Base-by-base conservation (phyloP, 2,888 invertebrate species). In the Melikaiella ostensackeni region DNA sequence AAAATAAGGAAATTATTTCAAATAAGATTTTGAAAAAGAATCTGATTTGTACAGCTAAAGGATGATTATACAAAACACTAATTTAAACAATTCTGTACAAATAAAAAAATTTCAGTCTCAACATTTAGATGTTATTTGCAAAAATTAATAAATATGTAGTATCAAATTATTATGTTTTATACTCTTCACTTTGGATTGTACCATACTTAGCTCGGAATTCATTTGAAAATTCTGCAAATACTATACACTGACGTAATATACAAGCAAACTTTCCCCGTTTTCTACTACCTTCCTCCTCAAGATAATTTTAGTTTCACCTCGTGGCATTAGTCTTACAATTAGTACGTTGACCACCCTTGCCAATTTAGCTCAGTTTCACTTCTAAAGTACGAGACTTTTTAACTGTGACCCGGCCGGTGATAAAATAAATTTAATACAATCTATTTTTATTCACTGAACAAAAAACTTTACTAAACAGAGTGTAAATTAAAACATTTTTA, bases 301-400 rank as follows among this genome's bases (percentile, higher is more conserved):
- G 86, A 88, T 90, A 91, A 91, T 88, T 91, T 91, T 91, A 90
- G 91, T 91, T 86, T 88, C 89, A 88, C 88, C 87, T 88, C 87
- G 84, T 85, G 83, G 87, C 88, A 88, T 88, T 84, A 84, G 84
- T 86, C 86, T 84, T 86, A 70, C 70, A 70, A 84, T 82, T 80
- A 87, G 88, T 86, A 83, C 86, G 86, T 85, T 84, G 85, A 86
- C 84, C 81, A 83, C 82, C 81, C 84, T 84, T 84, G 86, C 81
- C 86, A 86, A 88, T 87, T 87, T 86, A 86, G 85, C 85, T 79
- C 75, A 76, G 50, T 70, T 70, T 55, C 30, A 70, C n/a, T 46
- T 70, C 9, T 6, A 24, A 27, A 57, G 57, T 57, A 27, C 50
- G 70, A 50, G n/a, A 33, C 9, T 46, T 46, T 42, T 27, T 5